A percentile compares a stretch with the other conserved stretches of the same genome.
phyloP scores from a whole-genome alignment of 92 coral and sea anemone species.

The Epizoanthus scotinus region DNA sequence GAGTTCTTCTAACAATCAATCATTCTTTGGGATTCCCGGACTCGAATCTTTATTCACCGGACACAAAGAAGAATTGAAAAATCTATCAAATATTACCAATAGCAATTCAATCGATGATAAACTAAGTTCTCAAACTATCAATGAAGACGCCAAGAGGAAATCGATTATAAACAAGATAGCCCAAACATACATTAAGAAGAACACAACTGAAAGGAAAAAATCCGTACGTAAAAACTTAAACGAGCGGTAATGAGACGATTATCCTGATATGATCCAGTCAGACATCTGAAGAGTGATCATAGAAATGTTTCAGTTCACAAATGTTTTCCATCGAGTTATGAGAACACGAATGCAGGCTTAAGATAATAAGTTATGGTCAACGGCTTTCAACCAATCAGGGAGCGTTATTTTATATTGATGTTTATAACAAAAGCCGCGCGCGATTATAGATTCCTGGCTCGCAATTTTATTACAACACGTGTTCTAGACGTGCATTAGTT shows the following conservation, averaged over 20 bases:
- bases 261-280: neutral
- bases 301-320: neutral
- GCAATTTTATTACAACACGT: too few species aligned
- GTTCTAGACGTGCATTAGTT: too few species aligned
- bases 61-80: neutral
- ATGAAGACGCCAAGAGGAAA: neutral
- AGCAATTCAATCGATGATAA: conserved; percentile 12
- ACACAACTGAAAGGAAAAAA: neutral
- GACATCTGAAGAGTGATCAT: neutral
- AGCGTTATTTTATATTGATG: too few species aligned
- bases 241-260: neutral
- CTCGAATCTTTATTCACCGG: conserved; percentile 1
- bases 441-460: too few species aligned
- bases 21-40: conserved; percentile 28
- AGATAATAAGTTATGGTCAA: too few species aligned
- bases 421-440: too few species aligned
- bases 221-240: neutral
- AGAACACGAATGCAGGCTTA: too few species aligned
- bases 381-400: too few species aligned
- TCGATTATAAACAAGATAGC: neutral
- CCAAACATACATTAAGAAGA: neutral
- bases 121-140: conserved; percentile 22
- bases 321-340: too few species aligned
- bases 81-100: neutral
- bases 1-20: neutral